phyloP scores from a whole-genome alignment of 2,113 vertebrate genomes.

The Prunella himalayana region DNA sequence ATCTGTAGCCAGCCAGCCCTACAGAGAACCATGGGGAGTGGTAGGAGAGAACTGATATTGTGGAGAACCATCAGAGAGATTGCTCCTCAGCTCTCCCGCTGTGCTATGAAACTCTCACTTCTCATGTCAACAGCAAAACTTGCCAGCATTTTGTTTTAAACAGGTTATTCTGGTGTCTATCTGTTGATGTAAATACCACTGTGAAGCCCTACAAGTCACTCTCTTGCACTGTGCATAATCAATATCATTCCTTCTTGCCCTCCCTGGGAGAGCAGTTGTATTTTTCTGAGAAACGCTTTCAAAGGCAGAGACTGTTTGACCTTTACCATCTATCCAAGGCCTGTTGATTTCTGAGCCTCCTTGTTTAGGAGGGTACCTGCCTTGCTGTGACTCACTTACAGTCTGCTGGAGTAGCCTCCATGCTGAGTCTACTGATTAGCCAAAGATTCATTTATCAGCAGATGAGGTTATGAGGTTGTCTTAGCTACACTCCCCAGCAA shows the following conservation, averaged over 20 bases:
- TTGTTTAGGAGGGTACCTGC: neutral
- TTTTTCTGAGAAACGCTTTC: neutral
- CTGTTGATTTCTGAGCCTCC: neutral
- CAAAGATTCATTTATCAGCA: constrained; percentile 54
- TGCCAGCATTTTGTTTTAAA: neutral
- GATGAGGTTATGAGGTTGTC: constrained; percentile 55
- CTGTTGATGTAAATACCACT: neutral
- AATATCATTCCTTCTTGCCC: neutral
- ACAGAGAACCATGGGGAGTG: neutral
- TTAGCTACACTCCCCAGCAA: constrained; percentile 47
- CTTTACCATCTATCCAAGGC: neutral
- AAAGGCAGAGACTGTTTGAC: neutral
- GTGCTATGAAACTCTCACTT: neutral
- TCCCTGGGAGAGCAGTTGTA: neutral
- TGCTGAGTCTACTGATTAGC: constrained; percentile 47
- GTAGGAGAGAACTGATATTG: neutral
- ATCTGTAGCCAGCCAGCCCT: neutral
- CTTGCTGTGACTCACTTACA: constrained; percentile 21
- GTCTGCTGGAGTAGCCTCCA: neutral
- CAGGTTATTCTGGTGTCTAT: neutral
- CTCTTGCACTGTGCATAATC: neutral
- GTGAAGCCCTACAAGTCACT: neutral
- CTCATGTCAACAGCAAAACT: neutral
- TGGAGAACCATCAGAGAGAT: neutral
- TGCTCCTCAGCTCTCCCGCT: neutral